These are phyloP conservation scores for Drosophila colorata DNA, from an alignment of 2,888 invertebrate species.

Conservation along the genomic window DNA sequence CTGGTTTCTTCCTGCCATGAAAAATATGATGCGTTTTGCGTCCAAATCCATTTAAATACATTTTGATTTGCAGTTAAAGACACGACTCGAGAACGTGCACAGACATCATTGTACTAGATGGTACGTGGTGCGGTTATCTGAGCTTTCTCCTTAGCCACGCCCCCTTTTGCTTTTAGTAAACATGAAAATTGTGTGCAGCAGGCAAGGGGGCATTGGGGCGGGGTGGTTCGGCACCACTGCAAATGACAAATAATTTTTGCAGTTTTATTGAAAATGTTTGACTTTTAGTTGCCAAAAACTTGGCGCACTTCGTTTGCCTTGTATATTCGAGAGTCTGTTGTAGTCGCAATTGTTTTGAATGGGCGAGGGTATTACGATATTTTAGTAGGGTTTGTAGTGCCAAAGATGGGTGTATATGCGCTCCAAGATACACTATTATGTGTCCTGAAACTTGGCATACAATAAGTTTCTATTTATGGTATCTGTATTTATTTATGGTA, in stretches of 20 bases:
- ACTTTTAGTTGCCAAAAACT: conserved; percentile 63
- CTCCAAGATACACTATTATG: neutral
- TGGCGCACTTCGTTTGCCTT: conserved; percentile 40
- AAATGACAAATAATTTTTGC: conserved; percentile 78
- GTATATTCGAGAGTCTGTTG: conserved; percentile 10
- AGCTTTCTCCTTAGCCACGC: neutral
- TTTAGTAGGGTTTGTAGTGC: conserved; percentile 5
- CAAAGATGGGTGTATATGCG: neutral
- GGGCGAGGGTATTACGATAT: conserved; percentile 19
- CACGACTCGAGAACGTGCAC: conserved; percentile 64
- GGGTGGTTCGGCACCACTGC: conserved; percentile 6
- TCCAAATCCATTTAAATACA: conserved; percentile 76
- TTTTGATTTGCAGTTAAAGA: conserved; percentile 77
- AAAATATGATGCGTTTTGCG: conserved; percentile 41
- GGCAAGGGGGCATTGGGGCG: neutral
- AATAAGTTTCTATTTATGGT: too few relatives aligned
- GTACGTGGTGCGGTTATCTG: conserved; percentile 44
- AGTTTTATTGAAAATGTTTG: conserved; percentile 80
- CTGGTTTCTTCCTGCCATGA: neutral
- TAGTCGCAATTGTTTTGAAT: conserved; percentile 15
- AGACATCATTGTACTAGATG: too few relatives aligned
- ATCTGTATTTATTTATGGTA: too few relatives aligned
- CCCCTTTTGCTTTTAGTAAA: conserved; percentile 1
- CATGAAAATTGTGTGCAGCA: conserved; percentile 8
- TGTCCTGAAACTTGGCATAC: neutral